Base-by-base conservation (phyloP, 2,888 invertebrate genomes). In the Chloroclystis v-ata region DNA sequence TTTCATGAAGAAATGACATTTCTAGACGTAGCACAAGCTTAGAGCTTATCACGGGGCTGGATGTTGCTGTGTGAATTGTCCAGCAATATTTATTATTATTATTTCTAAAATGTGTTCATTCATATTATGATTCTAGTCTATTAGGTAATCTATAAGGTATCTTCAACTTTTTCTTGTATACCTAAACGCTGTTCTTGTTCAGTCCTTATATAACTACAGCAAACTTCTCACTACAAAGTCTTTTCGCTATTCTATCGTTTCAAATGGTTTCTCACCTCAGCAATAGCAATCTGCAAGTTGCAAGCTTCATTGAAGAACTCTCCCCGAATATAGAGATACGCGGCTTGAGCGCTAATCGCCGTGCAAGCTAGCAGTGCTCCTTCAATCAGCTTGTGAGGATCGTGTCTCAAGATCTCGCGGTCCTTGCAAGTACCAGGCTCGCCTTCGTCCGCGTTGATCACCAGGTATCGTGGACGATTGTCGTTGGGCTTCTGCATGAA, bases 341-440 rank as follows among this genome's bases (percentile, higher is more conserved):
- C 99, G 5, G 98, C 97, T 65, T 94, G 91, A 1, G 99, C 99
- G 0, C 98, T 98, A 94, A 99, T 99, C 0, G 98, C 97, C 33
- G 89, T 86, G 0, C 99, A 99, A 44, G 99, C 99, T 46, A 99
- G 92, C 20, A 99, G 87, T 73, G 99, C 99, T 0, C 99, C 99
- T 79, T 99, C 99, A 0, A 94, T 91, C 28, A 99, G 87, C 78
- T 99, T 99, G 80, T 99, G 99, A 0, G 99, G 99, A 80, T 99
- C 99, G 70, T 99, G 99, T 28, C 99, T 91, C 94, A 99, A 96
- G 62, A 99, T 99, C 76, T 99, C 99, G 37, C 99, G 90, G 84
- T 99, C 99, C 51, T 99, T 99, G 82, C 99, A 99, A 0, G 99
- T 99, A 0, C 99, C 99, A 0, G 99, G 99, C 74, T 99, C 99